A percentile compares a stretch with the other conserved stretches of the same genome.
phyloP scores from a whole-genome alignment of 1,140 invertebrate species.

The Caenorhabditis briggsae region DNA sequence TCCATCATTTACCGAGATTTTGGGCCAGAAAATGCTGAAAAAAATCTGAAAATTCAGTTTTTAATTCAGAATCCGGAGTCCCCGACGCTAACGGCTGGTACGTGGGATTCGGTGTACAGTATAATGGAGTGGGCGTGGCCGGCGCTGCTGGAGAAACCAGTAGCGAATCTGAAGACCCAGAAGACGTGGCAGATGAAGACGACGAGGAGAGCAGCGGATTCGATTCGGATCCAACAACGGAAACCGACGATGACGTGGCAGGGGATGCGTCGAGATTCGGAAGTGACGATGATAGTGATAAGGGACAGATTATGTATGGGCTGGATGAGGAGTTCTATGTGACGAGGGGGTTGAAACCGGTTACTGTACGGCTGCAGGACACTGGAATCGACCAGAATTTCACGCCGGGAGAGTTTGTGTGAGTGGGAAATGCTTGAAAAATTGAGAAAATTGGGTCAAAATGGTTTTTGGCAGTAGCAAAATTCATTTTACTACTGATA shows the following conservation, averaged over 20 bases:
- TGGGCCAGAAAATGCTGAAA: too few relatives aligned
- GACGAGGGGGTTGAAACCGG: not conserved
- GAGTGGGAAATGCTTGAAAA: not conserved
- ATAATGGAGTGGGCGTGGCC: constrained; percentile 27
- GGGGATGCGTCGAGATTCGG: not conserved
- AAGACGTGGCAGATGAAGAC: not conserved
- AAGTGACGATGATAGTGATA: constrained; percentile 38
- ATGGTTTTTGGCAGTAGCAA: too few relatives aligned
- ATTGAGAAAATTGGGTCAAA: too few relatives aligned
- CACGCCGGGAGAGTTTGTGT: not conserved
- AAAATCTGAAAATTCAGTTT: too few relatives aligned
- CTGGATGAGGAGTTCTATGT: constrained; percentile 19
- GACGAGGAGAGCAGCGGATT: constrained; percentile 17
- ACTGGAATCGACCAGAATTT: not conserved
- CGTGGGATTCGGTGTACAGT: constrained; percentile 14
- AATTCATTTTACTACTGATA: not conserved
- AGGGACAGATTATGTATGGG: constrained; percentile 28
- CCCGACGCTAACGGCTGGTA: not conserved
- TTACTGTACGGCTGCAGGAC: not conserved
- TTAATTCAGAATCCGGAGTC: too few relatives aligned
- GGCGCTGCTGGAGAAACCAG: not conserved
- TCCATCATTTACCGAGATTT: too few relatives aligned
- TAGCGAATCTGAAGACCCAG: not conserved
- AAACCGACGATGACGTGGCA: not conserved
- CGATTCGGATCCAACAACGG: not conserved